Evolutionary conservation across 1,140 invertebrate genomes (phyloP).

Genomic region (Zaprionus vittiger): DNA sequence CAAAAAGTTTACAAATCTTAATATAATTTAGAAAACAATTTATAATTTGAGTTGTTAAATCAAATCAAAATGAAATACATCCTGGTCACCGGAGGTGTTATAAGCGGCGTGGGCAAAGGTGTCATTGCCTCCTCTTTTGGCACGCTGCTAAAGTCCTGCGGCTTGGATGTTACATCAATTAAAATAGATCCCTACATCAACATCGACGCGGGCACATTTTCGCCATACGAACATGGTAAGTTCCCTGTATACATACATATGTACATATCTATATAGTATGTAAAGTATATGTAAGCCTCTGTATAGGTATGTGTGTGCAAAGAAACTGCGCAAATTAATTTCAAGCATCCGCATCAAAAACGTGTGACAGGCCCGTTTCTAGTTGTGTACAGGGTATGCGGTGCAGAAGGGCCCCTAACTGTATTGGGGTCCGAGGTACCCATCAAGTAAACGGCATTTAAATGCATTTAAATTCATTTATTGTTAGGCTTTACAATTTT

Average conservation of each 20-base stretch:
- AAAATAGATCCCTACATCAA: conserved; percentile 99
- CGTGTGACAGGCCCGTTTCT: not conserved
- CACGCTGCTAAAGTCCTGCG: conserved; percentile 96
- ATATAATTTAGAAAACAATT: too few species aligned
- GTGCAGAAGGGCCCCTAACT: too few species aligned
- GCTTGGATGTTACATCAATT: conserved; percentile 96
- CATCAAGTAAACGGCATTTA: too few species aligned
- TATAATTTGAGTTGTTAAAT: too few species aligned
- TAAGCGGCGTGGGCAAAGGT: conserved; percentile 99
- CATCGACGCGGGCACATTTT: conserved; percentile 99
- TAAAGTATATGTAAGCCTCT: not conserved
- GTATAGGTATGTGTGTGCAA: not conserved
- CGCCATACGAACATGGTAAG: conserved; percentile 98
- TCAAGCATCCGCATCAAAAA: conserved; percentile 12
- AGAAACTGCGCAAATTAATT: conserved; percentile 41
- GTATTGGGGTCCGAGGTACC: too few species aligned
- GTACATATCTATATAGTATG: too few species aligned
- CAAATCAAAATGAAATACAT: conserved; percentile 90
- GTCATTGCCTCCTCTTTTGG: conserved; percentile 98
- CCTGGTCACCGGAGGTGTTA: conserved; percentile 98
- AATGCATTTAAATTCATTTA: too few species aligned
- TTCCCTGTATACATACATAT: conserved; percentile 16
- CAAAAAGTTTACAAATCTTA: too few species aligned
- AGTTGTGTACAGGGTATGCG: too few species aligned
- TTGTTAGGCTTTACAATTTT: too few species aligned